Percentiles rank a stretch among this genome's conserved stretches.
These are phyloP conservation scores for Sinocyclocheilus anshuiensis DNA, from an alignment of 2,113 vertebrate genomes.

Conservation along the genomic window DNA sequence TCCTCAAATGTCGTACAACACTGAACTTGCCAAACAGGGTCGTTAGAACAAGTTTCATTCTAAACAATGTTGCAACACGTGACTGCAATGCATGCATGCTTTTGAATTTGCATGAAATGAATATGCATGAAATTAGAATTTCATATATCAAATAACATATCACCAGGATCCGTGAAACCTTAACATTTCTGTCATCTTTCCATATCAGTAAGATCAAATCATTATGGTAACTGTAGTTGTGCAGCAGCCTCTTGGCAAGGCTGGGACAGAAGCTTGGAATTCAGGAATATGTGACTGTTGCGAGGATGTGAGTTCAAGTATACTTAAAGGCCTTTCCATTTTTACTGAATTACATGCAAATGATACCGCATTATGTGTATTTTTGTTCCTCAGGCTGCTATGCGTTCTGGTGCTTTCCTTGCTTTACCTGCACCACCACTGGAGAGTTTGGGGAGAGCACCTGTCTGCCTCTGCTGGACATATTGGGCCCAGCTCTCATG, in stretches of 20 bases:
- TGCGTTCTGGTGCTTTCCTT: slow-evolving; percentile 48
- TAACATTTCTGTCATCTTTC: neutral
- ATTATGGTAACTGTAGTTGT: slow-evolving; percentile 35
- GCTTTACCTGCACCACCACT: slow-evolving; percentile 41
- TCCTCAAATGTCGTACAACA: no score
- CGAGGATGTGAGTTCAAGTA: slow-evolving; percentile 40
- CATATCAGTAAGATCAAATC: neutral
- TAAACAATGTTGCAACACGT: neutral
- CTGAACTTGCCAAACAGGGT: neutral
- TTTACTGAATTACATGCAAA: neutral
- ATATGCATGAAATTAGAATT: no score
- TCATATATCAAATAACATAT: no score
- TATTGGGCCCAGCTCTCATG: neutral
- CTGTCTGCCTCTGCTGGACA: slow-evolving; percentile 47
- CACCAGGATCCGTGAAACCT: neutral
- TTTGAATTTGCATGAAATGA: no score
- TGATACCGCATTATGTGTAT: neutral
- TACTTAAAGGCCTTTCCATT: neutral
- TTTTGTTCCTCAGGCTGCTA: slow-evolving; percentile 45
- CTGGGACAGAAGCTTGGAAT: neutral
- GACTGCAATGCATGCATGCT: neutral
- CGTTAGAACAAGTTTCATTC: neutral
- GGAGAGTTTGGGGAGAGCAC: slow-evolving; percentile 42
- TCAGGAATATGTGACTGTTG: slow-evolving; percentile 44
- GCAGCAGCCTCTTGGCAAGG: neutral